phyloP scores from a whole-genome alignment of 2,113 vertebrate genomes.

The Hepsetus odoe region DNA sequence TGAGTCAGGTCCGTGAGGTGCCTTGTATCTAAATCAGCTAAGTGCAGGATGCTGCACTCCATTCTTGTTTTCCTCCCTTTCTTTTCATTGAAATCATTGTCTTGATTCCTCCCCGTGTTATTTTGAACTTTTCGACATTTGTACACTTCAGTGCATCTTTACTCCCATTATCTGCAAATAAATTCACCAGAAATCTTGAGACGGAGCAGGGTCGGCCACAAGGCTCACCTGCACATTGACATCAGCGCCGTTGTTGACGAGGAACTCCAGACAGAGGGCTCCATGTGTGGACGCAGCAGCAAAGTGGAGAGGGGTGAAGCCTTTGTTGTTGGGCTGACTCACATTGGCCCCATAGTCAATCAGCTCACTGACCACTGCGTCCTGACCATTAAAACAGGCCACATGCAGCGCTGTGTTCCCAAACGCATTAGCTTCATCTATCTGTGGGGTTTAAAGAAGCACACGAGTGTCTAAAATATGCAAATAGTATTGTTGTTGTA shows the following conservation, averaged over 20 bases:
- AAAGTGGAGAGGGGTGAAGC: slow-evolving; percentile 96
- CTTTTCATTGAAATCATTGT: no score
- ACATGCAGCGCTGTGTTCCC: slow-evolving; percentile 95
- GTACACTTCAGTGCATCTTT: no score
- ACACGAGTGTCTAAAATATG: background rate
- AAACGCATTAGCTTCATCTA: slow-evolving; percentile 92
- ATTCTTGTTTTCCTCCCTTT: no score
- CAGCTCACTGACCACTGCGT: slow-evolving; percentile 91
- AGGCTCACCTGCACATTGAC: slow-evolving; percentile 92
- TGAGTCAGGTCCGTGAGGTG: no score
- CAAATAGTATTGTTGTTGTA: background rate
- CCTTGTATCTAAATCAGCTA: no score
- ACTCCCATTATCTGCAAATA: no score
- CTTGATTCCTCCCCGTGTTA: no score
- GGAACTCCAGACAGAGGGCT: slow-evolving; percentile 90
- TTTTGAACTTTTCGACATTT: no score
- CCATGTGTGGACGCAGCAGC: slow-evolving; percentile 94
- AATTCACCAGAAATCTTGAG: background rate
- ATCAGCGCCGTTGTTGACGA: slow-evolving; percentile 94
- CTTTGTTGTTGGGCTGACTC: slow-evolving; percentile 92
- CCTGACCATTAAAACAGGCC: slow-evolving; percentile 95
- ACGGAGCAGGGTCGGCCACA: background rate
- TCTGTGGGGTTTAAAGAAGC: slow-evolving; percentile 72
- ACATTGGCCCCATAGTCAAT: slow-evolving; percentile 95
- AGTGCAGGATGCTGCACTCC: no score